Conservation (phyloP, 2,797 vertebrate species). For the Poeciliopsis gracilis region DNA sequence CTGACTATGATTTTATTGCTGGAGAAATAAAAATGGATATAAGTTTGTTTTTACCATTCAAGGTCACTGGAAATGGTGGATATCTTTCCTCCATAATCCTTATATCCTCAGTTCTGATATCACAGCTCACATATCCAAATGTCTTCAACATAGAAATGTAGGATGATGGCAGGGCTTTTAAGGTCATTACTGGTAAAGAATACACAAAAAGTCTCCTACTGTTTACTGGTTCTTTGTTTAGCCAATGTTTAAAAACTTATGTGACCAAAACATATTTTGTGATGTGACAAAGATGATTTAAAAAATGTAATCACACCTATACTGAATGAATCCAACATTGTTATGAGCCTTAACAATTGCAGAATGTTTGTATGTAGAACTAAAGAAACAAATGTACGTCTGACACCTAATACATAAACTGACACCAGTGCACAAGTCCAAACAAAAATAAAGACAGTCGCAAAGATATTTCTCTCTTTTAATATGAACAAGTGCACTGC, state of each 20-base stretch:
- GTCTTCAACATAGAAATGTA: conserved; percentile 26
- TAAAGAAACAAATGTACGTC: neutral
- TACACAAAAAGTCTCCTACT: conserved; percentile 8
- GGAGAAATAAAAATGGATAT: conserved; percentile 9
- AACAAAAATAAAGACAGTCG: neutral
- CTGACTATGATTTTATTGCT: conserved; percentile 8
- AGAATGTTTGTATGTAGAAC: neutral
- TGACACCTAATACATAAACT: neutral
- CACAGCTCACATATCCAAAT: conserved; percentile 39
- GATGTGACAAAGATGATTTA: neutral
- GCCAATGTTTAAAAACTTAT: neutral
- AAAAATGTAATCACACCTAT: neutral
- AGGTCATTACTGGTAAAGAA: conserved; percentile 13
- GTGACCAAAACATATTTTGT: neutral
- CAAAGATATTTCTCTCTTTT: too few relatives aligned
- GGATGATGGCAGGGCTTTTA: conserved; percentile 39
- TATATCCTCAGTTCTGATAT: conserved; percentile 28
- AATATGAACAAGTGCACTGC: neutral
- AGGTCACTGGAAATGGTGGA: conserved; percentile 34
- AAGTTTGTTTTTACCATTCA: conserved; percentile 21
- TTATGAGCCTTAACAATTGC: neutral
- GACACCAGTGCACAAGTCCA: neutral
- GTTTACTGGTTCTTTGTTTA: neutral
- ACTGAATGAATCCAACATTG: neutral
- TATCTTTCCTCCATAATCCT: conserved; percentile 38